Evolutionary conservation across 2,888 invertebrate genomes (phyloP), one percentile per base, ranked within the genome.

Genomic region (Drosophila nr. perissopoda): DNA sequence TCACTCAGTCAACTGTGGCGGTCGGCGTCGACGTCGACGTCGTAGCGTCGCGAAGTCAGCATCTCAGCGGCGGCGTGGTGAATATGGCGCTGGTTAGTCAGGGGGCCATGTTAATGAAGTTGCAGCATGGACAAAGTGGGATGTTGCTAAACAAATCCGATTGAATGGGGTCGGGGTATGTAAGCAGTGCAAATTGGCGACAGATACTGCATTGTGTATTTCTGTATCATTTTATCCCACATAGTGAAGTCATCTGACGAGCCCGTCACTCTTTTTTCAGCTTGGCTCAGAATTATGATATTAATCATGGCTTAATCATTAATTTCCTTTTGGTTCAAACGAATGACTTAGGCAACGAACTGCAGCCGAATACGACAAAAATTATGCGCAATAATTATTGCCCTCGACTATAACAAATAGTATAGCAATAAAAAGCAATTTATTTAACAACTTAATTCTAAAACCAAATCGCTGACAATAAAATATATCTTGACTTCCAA

Each of bases 1-100:
- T 81, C 86, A 85, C 79, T 69, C 89, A 87, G 63, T 87, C 86
- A 83, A 81, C 87, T 84, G 87, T 87, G 69, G 83, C 86, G 78
- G 51, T 38, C 52, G 62, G 60, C 62, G 69, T 21, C 57, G 45
- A 34, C 56, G 64, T 42, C 49, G 56, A 25, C 61, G 66, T 60
- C 38, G n/a, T 13, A 10, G 18, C 63, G 54, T 48, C 42, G 54
- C 56, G n/a, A 11, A 56, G 68, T 42, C 57, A 58, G 36, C 71
- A 66, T 69, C 36, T 5, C 68, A 11, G n/a, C 48, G 31, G 45
- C 67, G 68, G 33, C 56, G 56, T 74, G 60, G 73, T 80, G 77
- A 78, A 25, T 76, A 80, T 65, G 65, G 10, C 36, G 80, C 42
- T 69, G 69, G 53, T 64, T 66, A 31, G 68, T 63, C 27, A 11